Conservation (phyloP, 2,113 vertebrate genomes). For the Scortum barcoo region DNA sequence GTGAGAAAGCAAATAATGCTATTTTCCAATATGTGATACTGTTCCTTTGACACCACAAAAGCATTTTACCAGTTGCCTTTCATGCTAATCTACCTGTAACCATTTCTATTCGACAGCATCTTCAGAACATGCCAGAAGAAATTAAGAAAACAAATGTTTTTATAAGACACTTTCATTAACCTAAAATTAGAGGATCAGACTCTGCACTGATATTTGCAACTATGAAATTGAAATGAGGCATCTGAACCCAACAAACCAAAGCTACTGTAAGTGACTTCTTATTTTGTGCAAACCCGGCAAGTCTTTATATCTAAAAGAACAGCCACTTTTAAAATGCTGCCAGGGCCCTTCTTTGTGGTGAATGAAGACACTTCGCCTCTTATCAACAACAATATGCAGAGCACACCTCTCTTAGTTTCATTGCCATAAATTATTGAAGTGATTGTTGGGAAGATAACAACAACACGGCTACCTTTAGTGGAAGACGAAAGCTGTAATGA, state of each 20-base stretch:
- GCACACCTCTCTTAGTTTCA: conserved; percentile 77
- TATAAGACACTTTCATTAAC: conserved; percentile 7
- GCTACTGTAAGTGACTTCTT: background rate
- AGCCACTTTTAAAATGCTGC: conserved; percentile 48
- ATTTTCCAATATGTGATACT: background rate
- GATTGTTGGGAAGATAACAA: conserved; percentile 77
- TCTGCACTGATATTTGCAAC: background rate
- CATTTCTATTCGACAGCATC: background rate
- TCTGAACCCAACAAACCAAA: conserved; percentile 17
- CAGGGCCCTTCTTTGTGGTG: conserved; percentile 33
- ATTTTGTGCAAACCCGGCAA: background rate
- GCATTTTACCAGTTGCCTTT: background rate
- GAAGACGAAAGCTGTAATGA: conserved; percentile 75
- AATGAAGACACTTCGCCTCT: conserved; percentile 58
- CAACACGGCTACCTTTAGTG: conserved; percentile 71
- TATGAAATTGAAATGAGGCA: conserved; percentile 11
- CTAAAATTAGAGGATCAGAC: conserved; percentile 30
- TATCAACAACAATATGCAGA: conserved; percentile 68
- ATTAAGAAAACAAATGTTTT: background rate
- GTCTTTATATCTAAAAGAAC: conserved; percentile 23
- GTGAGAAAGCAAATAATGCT: background rate
- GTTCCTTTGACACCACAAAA: background rate
- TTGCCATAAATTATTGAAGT: conserved; percentile 84
- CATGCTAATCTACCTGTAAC: background rate
- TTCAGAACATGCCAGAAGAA: conserved; percentile 2